Evolutionary conservation across 2,113 vertebrate species (phyloP).

Genomic region (Scalopus aquaticus): DNA sequence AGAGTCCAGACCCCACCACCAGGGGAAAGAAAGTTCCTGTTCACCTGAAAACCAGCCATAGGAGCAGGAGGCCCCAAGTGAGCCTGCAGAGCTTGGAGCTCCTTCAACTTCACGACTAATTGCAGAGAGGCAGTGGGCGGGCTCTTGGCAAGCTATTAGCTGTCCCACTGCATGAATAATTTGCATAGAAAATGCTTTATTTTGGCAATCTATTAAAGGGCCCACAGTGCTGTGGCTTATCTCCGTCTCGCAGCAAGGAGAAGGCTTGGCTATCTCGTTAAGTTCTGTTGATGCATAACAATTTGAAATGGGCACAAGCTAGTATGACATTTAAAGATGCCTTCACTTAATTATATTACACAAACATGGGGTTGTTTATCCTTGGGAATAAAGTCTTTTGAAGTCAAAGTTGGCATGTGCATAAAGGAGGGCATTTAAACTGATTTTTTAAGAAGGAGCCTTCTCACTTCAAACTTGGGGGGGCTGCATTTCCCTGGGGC

Average conservation of each 20-base stretch:
- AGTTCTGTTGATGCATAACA: slow-evolving; percentile 99
- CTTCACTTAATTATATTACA: slow-evolving; percentile 99
- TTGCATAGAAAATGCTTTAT: slow-evolving; percentile 99
- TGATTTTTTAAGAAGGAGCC: slow-evolving; percentile 87
- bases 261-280: slow-evolving; percentile 99
- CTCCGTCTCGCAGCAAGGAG: slow-evolving; percentile 98
- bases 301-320: slow-evolving; percentile 99
- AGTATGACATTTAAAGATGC: slow-evolving; percentile 99
- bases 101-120: slow-evolving; percentile 96
- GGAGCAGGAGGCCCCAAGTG: slow-evolving; percentile 84
- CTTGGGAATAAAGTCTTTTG: slow-evolving; percentile 98
- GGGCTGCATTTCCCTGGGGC: slow-evolving; percentile 83
- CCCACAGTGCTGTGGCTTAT: slow-evolving; percentile 99
- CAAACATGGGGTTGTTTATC: slow-evolving; percentile 99
- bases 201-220: slow-evolving; percentile 99
- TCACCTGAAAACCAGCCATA: slow-evolving; percentile 84
- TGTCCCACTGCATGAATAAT: slow-evolving; percentile 99
- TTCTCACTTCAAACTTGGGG: slow-evolving; percentile 84
- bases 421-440: slow-evolving; percentile 91
- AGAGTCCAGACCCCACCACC: not conserved
- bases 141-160: slow-evolving; percentile 96
- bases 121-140: slow-evolving; percentile 95
- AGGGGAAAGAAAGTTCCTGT: slow-evolving; percentile 79
- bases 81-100: slow-evolving; percentile 88
- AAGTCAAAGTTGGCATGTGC: slow-evolving; percentile 99